Evolutionary conservation across 2,113 vertebrate genomes (phyloP).

Genomic region (Dicaeum eximium): DNA sequence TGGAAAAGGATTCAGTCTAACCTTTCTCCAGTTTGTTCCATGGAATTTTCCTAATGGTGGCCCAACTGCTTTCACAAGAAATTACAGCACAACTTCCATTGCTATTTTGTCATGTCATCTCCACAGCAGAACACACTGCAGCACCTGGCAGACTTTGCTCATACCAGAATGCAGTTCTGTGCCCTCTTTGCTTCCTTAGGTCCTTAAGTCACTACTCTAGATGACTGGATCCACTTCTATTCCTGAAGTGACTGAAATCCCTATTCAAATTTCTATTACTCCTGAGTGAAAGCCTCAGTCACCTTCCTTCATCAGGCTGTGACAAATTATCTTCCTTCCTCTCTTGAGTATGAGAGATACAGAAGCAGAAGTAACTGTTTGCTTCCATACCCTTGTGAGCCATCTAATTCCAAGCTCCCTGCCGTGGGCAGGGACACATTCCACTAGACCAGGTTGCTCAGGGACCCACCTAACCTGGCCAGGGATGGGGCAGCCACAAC

Average conservation of each 20-base stretch:
- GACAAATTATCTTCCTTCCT: not conserved
- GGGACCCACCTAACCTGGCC: not conserved
- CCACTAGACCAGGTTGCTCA: not conserved
- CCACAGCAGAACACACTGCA: not conserved
- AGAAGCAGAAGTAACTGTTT: not conserved
- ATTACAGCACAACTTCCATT: not conserved
- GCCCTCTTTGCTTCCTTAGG: not conserved
- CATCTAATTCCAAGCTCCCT: not conserved
- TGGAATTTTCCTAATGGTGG: not conserved
- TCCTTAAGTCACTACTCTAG: not conserved
- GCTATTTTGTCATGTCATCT: not conserved
- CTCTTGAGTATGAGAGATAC: not conserved
- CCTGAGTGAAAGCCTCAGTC: not conserved
- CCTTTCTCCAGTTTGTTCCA: not conserved
- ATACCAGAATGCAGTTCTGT: not conserved
- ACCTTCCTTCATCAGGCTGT: not conserved
- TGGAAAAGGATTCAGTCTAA: not conserved
- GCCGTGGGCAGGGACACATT: not conserved
- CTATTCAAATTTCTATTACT: not conserved
- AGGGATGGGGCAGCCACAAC: not conserved
- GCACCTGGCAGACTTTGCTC: not conserved
- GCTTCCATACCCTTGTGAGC: not conserved
- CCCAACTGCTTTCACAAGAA: not conserved
- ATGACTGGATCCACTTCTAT: not conserved
- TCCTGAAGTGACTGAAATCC: not conserved